phyloP scores from a whole-genome alignment of 2,797 vertebrate species.

The Micrastur ruficollis region DNA sequence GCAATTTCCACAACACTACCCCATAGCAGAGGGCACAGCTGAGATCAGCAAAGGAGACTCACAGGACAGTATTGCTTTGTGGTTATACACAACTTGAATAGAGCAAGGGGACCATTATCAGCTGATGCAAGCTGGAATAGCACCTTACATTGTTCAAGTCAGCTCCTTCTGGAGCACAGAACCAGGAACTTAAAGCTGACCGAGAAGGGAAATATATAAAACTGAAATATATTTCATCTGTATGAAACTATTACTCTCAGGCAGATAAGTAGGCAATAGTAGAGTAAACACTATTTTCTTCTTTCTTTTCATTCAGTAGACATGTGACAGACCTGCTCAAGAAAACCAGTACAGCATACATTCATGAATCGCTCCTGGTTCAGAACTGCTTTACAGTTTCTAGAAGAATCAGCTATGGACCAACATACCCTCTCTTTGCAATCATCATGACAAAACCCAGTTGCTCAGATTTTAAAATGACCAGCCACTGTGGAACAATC shows the following conservation, averaged over 20 bases:
- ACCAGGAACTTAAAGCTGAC: neutral
- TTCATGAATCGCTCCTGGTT: neutral
- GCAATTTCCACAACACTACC: neutral
- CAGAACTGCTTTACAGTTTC: neutral
- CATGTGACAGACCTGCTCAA: neutral
- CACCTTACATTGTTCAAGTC: neutral
- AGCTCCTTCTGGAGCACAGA: neutral
- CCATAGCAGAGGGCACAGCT: neutral
- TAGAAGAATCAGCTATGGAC: neutral
- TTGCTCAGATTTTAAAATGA: neutral
- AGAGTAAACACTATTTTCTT: neutral
- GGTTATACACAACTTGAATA: neutral
- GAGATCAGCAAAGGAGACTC: neutral
- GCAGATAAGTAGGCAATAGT: neutral
- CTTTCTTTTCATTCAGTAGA: neutral
- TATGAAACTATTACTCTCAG: neutral
- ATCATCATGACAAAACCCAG: neutral
- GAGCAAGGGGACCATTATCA: neutral
- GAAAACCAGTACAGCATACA: neutral
- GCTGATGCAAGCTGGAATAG: neutral
- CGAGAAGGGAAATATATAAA: neutral
- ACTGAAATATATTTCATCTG: neutral
- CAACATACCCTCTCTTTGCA: neutral
- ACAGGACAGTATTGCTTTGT: neutral
- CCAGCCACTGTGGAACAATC: neutral